phyloP scores from a whole-genome alignment of 2,888 invertebrate genomes.

The Caenorhabditis auriculariae region DNA sequence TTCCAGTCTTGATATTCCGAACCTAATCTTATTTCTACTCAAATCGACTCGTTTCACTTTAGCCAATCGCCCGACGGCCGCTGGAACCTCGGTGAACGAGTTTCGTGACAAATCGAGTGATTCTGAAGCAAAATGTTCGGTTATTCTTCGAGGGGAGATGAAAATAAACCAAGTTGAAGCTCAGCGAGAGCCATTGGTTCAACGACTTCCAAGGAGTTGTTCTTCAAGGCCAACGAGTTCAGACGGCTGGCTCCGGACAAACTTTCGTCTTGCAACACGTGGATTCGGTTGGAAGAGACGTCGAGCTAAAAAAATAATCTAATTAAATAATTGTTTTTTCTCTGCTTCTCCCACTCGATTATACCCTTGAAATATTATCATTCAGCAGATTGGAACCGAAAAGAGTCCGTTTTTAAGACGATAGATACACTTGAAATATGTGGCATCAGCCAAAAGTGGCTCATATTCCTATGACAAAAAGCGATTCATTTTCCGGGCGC shows the following conservation, averaged over 20 bases:
- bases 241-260: constrained; percentile 43
- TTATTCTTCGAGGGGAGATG: too few species aligned
- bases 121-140: too few species aligned
- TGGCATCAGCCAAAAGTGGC: too few species aligned
- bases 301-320: constrained; percentile 48
- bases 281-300: constrained; percentile 48
- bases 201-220: constrained; percentile 39
- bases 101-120: constrained; percentile 40
- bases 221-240: constrained; percentile 28
- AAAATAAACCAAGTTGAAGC: constrained; percentile 6
- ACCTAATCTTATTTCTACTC: constrained; percentile 42
- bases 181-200: constrained; percentile 23
- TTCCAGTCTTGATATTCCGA: background rate
- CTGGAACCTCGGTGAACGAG: constrained; percentile 47
- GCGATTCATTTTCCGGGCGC: too few species aligned
- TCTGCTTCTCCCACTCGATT: too few species aligned
- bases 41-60: constrained; percentile 48
- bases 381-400: too few species aligned
- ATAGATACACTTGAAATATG: too few species aligned
- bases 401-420: too few species aligned
- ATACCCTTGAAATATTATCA: too few species aligned
- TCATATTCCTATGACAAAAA: too few species aligned
- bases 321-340: background rate
- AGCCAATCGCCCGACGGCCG: constrained; percentile 45
- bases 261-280: constrained; percentile 24